Percentiles rank a stretch among this genome's conserved stretches.
Evolutionary conservation across 1,140 invertebrate genomes (phyloP).

Genomic region (Babylonia areolata): DNA sequence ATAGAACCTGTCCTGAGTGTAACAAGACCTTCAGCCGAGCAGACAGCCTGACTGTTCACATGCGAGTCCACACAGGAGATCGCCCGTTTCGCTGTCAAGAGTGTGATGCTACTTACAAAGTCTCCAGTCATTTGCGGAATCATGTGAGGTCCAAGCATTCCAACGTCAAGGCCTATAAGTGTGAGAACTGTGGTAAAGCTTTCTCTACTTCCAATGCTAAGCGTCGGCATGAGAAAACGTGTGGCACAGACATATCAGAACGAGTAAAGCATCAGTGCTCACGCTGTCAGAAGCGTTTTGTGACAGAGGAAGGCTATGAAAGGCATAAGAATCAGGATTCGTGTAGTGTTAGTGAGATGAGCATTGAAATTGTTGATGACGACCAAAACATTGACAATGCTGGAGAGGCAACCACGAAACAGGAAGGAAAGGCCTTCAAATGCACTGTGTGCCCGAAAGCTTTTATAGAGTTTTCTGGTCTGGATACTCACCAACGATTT

Average conservation of each 20-base stretch:
- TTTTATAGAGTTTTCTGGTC: not conserved
- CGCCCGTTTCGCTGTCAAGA: not conserved
- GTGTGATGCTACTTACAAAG: conserved; percentile 8
- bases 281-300: not conserved
- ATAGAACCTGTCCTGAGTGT: not conserved
- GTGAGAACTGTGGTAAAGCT: not conserved
- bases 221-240: conserved; percentile 18
- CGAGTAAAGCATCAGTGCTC: not conserved
- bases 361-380: not conserved
- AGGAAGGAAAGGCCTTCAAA: not conserved
- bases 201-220: not conserved
- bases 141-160: conserved; percentile 7
- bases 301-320: conserved; percentile 7
- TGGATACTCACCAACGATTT: not conserved
- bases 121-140: not conserved
- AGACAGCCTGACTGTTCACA: conserved; percentile 10
- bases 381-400: not conserved
- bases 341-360: not conserved
- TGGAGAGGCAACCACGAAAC: not conserved
- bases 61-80: conserved; percentile 19
- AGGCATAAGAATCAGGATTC: not conserved
- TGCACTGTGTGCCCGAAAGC: not conserved
- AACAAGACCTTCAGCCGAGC: conserved; percentile 4
- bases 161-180: not conserved
- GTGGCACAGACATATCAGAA: not conserved